These are phyloP conservation scores for Virgularia gustaviana DNA, from an alignment of 92 coral and sea anemone genomes.

Conservation along the genomic window DNA sequence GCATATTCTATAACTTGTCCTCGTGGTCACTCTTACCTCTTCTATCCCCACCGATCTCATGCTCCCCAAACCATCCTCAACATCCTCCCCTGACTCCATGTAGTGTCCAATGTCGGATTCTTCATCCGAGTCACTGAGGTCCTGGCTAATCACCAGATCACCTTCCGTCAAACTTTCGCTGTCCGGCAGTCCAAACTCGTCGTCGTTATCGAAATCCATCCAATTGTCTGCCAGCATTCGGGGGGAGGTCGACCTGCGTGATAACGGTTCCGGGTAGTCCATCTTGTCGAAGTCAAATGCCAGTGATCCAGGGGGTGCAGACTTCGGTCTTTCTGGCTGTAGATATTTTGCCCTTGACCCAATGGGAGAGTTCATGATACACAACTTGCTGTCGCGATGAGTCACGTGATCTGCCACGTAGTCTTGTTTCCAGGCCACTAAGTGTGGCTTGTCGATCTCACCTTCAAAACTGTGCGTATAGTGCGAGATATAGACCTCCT, in stretches of 20 bases:
- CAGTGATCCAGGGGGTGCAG: slow-evolving; percentile 33
- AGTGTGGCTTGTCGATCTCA: slow-evolving; percentile 18
- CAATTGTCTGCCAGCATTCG: not conserved
- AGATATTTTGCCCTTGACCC: slow-evolving; percentile 1
- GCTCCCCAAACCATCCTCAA: not conserved
- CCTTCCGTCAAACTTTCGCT: no score
- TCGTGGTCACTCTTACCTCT: no score
- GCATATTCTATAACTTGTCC: no score
- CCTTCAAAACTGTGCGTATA: slow-evolving; percentile 22
- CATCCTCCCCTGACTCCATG: not conserved
- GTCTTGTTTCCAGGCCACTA: slow-evolving; percentile 32
- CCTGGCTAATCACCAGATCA: no score
- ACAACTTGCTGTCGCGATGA: slow-evolving; percentile 25
- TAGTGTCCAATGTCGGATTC: no score
- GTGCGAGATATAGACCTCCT: slow-evolving; percentile 23
- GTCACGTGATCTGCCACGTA: slow-evolving; percentile 12
- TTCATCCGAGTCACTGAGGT: no score
- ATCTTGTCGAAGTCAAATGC: slow-evolving; percentile 6
- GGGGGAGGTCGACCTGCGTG: slow-evolving; percentile 12
- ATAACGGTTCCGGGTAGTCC: slow-evolving; percentile 18
- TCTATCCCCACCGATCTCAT: slow-evolving; percentile 9
- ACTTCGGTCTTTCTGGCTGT: slow-evolving; percentile 17
- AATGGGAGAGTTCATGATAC: slow-evolving; percentile 14
- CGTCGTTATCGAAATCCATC: slow-evolving; percentile 9
- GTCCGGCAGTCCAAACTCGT: no score